Evolutionary conservation across 2,113 vertebrate species (phyloP), one percentile per base, ranked within the genome.

Genomic region (Egretta garzetta): DNA sequence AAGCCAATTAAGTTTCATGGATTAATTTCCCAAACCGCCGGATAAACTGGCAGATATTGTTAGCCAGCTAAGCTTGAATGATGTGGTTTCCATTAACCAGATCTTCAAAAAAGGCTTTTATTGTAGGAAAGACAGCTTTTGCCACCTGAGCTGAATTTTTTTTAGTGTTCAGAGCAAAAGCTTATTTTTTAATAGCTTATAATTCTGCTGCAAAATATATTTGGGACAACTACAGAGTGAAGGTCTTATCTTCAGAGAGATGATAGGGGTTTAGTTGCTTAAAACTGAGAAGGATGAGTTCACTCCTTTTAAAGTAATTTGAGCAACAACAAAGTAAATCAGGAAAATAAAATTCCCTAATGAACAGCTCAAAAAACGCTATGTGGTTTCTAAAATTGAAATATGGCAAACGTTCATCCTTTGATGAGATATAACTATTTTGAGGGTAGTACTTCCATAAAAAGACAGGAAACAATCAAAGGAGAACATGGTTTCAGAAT

Each of bases 1-100:
- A 97, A 96, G 72, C 75, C 88, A 92, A 91, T 93, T 97, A 95
- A 55, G 24, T 86, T 80, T 71, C 63, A 33, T 47, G 96, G 88
- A 95, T 95, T 93, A 93, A 81, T 92, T 94, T 91, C 88, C 45
- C 80, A 77, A 86, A 71, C 80, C 58, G 58, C 43, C 1, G 27
- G 75, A 79, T 50, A 47, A 82, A 66, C 41, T 53, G 72, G 72
- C 81, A 86, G 91, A 81, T 72, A 58, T 17, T 80, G 52, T 86
- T 85, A 52, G 67, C 59, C 68, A 83, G 50, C 80, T 97, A 90
- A 95, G 75, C 87, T 88, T 67, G 88, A 92, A 41, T 63, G 90
- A 95, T 74, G 43, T 27, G 12, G 41, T n/a, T 96, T 79, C 92
- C 87, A 71, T 71, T 74, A 82, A 20, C 80, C 66, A 59, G 39